Base-by-base conservation (phyloP, 2,888 invertebrate species). In the Hedya salicella region DNA sequence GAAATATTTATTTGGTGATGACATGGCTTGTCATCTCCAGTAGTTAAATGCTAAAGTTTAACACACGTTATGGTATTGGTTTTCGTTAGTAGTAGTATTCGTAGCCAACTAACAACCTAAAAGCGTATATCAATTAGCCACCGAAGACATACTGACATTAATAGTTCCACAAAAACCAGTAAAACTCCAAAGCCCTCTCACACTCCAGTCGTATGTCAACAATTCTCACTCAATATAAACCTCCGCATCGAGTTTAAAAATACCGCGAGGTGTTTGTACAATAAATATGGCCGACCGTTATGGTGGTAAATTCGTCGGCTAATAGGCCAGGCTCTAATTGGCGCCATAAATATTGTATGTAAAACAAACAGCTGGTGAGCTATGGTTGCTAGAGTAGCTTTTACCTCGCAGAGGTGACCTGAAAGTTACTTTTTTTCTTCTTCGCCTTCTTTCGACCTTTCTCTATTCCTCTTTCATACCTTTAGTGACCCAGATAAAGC, bases 271-370 rank as follows among this genome's bases (percentile, higher is more conserved):
- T 62, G 60, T 64, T 44, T 48, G 39, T 54, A 46, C 57, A 53
- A 63, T 52, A 63, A 63, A 63, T 50, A 46, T 36, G 30, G 59
- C 44, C 19, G 50, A 49, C 63, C 68, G 57, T 59, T 63, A 59
- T 60, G 65, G 40, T 46, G 65, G n/a, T 64, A 69, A 67, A 63
- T 61, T 65, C 66, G 42, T 40, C 60, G 52, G 66, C 62, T 68
- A 70, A 68, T 70, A 70, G 66, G 21, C 40, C 42, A 60, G 57
- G 54, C 48, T 62, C 56, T 70, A 70, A 70, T 70, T 70, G 69
- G 66, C 16, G 30, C 44, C 69, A 70, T 70, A 70, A 70, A 70
- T 70, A 65, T 66, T 44, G 62, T 60, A 68, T 68, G 52, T 62
- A 56, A 70, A 70, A 68, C 68, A 70, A 70, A 70, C 69, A 60